Percentiles rank a stretch among this genome's conserved stretches.
These are phyloP conservation scores for Drosophila eugracilis DNA, from an alignment of 1,140 invertebrate genomes.

Conservation along the genomic window DNA sequence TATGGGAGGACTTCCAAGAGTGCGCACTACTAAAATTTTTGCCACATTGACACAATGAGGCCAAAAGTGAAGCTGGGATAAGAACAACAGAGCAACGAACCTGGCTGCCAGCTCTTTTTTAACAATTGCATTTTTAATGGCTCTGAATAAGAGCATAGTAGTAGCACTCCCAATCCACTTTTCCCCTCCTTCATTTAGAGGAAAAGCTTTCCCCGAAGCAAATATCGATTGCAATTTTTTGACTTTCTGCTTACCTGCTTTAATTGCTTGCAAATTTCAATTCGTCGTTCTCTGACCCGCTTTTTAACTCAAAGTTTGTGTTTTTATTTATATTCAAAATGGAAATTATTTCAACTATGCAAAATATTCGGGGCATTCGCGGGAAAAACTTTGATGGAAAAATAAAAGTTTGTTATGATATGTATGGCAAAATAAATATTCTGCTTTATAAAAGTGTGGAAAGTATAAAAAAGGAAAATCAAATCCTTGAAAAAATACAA, in stretches of 20 bases:
- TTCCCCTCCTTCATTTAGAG: constrained; percentile 9
- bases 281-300: background rate
- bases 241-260: constrained; percentile 1
- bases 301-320: constrained; percentile 1
- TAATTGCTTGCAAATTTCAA: constrained; percentile 19
- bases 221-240: constrained; percentile 51
- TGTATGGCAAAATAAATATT: background rate
- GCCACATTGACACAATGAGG: constrained; percentile 75
- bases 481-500: no score
- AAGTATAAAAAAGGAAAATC: no score
- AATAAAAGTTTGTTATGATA: background rate
- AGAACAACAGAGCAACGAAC: constrained; percentile 28
- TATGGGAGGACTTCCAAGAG: constrained; percentile 34
- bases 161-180: constrained; percentile 1
- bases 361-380: background rate
- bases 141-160: constrained; percentile 39
- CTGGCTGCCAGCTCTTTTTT: constrained; percentile 47
- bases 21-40: constrained; percentile 43
- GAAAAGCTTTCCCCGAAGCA: background rate
- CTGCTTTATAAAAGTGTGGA: no score
- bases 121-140: constrained; percentile 77
- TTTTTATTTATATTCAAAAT: constrained; percentile 43
- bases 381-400: background rate
- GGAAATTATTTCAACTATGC: constrained; percentile 43
- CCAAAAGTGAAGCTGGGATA: constrained; percentile 39